Percentiles rank a stretch among this genome's conserved stretches.
Conservation (phyloP, 2,888 invertebrate genomes). For the Drosophila anomalata region DNA sequence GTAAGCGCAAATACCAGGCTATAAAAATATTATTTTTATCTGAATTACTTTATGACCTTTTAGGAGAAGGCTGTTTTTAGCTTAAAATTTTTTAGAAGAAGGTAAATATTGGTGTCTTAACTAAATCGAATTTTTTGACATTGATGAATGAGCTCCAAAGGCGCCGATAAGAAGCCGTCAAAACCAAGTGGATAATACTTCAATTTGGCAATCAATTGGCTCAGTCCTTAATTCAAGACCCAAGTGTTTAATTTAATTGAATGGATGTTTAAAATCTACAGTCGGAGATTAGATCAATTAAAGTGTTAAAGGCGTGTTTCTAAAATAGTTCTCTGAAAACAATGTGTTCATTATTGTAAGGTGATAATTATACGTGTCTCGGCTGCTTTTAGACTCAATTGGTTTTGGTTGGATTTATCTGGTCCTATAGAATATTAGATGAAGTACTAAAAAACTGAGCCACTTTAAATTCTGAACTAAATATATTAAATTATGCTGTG, state of each 20-base stretch:
- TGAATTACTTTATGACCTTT: constrained; percentile 16
- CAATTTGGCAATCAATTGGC: background rate
- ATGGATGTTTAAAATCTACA: background rate
- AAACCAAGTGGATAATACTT: constrained; percentile 21
- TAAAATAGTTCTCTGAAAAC: background rate
- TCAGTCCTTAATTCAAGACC: background rate
- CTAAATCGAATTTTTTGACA: constrained; percentile 12
- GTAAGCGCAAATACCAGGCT: constrained; percentile 26
- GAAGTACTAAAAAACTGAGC: background rate
- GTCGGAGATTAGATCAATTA: background rate
- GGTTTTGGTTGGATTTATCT: constrained; percentile 22
- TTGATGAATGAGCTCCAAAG: constrained; percentile 22
- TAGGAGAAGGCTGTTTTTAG: background rate
- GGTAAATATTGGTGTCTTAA: background rate
- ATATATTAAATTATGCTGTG: background rate
- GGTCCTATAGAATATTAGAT: background rate
- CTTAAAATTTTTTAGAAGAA: background rate
- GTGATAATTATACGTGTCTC: constrained; percentile 25
- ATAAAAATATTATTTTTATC: constrained; percentile 32
- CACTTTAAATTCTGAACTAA: background rate
- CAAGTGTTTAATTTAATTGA: background rate
- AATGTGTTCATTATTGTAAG: background rate
- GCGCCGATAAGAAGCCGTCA: constrained; percentile 10
- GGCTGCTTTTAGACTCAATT: background rate
- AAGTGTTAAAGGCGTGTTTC: background rate